Percentiles rank a stretch among this genome's conserved stretches.
Evolutionary conservation across 2,797 vertebrate species (phyloP).

Genomic region (Karalla daura): DNA sequence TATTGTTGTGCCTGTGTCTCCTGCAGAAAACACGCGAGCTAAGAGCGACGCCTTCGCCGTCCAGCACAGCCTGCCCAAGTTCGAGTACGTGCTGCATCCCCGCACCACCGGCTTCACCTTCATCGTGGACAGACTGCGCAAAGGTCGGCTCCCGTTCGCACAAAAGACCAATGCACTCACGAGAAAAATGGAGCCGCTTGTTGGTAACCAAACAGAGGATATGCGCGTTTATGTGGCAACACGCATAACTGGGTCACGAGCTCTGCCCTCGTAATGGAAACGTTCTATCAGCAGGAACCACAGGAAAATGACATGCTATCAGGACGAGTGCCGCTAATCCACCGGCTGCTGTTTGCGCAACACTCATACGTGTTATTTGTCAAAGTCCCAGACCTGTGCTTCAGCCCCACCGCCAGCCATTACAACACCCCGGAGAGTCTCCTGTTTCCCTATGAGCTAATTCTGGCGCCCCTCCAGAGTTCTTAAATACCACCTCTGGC

Average conservation of each 20-base stretch:
- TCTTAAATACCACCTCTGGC: slow-evolving; percentile 70
- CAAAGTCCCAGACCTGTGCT: slow-evolving; percentile 43
- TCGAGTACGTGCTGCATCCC: slow-evolving; percentile 93
- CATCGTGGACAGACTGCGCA: slow-evolving; percentile 90
- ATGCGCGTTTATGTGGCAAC: not conserved
- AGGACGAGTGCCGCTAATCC: slow-evolving; percentile 46
- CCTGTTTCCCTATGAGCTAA: slow-evolving; percentile 75
- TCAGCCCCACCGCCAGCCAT: slow-evolving; percentile 60
- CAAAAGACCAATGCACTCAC: not conserved
- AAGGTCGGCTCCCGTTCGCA: slow-evolving; percentile 85
- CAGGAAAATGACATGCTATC: slow-evolving; percentile 27
- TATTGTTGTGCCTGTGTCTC: slow-evolving; percentile 24
- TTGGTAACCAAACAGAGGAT: not conserved
- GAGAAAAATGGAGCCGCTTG: not conserved
- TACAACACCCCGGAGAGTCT: slow-evolving; percentile 59
- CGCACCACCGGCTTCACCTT: slow-evolving; percentile 97
- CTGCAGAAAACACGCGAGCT: slow-evolving; percentile 90
- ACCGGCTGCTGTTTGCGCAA: slow-evolving; percentile 18
- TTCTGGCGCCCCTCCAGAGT: slow-evolving; percentile 67
- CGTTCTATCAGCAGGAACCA: slow-evolving; percentile 43
- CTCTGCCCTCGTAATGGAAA: slow-evolving; percentile 17
- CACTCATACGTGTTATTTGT: slow-evolving; percentile 58
- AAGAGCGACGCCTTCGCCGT: slow-evolving; percentile 91
- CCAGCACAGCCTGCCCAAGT: slow-evolving; percentile 89
- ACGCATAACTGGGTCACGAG: slow-evolving; percentile 4